Percentiles rank a stretch among this genome's conserved stretches.
Evolutionary conservation across 2,888 invertebrate genomes (phyloP).

Genomic region (Himalopsyche japonica): DNA sequence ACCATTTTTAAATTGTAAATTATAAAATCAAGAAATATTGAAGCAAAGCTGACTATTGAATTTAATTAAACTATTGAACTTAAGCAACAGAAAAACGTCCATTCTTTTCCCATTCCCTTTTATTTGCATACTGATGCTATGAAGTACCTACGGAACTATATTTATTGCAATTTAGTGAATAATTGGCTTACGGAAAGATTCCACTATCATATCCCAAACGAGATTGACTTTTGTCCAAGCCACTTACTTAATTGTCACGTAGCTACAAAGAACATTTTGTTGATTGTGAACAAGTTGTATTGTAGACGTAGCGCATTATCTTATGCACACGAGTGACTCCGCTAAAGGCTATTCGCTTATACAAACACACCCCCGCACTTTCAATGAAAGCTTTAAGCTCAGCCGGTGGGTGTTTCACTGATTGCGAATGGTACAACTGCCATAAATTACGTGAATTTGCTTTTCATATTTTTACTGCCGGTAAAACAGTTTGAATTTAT

Average conservation of each 20-base stretch:
- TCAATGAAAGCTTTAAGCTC: neutral
- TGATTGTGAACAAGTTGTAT: neutral
- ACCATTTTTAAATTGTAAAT: no score
- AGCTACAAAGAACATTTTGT: neutral
- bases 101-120: no score
- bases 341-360: neutral
- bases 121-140: no score
- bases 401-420: neutral
- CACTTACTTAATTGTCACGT: neutral
- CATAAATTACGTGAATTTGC: neutral
- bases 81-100: no score
- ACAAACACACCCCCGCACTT: neutral
- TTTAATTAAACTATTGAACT: no score
- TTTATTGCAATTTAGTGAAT: no score
- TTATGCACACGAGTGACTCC: neutral
- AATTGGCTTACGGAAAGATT: neutral
- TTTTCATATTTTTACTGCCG: neutral
- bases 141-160: no score
- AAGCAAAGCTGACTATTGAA: no score
- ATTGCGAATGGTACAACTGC: neutral
- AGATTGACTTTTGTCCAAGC: neutral
- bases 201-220: neutral
- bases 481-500: neutral
- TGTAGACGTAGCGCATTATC: neutral
- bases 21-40: no score